Evolutionary conservation across 1,140 invertebrate genomes (phyloP).

Genomic region (Zaprionus gabonicus): DNA sequence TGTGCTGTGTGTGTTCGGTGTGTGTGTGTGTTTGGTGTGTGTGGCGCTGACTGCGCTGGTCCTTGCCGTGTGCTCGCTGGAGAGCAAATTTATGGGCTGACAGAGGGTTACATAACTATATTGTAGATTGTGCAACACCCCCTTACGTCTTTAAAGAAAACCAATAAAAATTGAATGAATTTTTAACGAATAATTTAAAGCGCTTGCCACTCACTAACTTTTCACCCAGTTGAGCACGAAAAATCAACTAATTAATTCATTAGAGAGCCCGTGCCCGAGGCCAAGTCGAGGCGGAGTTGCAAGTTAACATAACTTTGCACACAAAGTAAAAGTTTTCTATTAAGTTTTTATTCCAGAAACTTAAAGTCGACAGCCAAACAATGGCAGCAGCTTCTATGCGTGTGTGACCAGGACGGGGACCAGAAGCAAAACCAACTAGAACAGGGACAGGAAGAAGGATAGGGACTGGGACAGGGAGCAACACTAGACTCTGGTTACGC

Average conservation of each 20-base stretch:
- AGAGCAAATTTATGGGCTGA: constrained; percentile 29
- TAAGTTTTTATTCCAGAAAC: constrained; percentile 52
- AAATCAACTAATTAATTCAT: constrained; percentile 80
- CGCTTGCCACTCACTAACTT: constrained; percentile 32
- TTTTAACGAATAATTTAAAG: constrained; percentile 54
- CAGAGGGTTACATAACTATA: constrained; percentile 42
- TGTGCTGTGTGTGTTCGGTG: constrained; percentile 10
- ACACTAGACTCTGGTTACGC: constrained; percentile 39
- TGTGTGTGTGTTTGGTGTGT: constrained; percentile 18
- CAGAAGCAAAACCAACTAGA: neutral
- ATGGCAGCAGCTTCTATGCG: constrained; percentile 41
- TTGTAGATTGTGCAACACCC: constrained; percentile 32
- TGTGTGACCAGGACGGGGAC: constrained; percentile 41
- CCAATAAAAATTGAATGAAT: constrained; percentile 34
- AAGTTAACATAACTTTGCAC: constrained; percentile 63
- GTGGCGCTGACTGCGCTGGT: constrained; percentile 35
- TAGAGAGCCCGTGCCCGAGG: constrained; percentile 30
- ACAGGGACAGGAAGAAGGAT: neutral
- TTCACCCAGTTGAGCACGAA: constrained; percentile 28
- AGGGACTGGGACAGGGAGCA: neutral
- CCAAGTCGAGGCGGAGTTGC: neutral
- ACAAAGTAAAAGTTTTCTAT: constrained; percentile 56
- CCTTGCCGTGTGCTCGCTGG: constrained; percentile 46
- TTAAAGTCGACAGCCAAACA: constrained; percentile 61
- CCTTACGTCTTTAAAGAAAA: constrained; percentile 36